Percentiles rank a stretch among this genome's conserved stretches.
Conservation (phyloP, 2,888 invertebrate genomes). For the Hypsopygia costalis region DNA sequence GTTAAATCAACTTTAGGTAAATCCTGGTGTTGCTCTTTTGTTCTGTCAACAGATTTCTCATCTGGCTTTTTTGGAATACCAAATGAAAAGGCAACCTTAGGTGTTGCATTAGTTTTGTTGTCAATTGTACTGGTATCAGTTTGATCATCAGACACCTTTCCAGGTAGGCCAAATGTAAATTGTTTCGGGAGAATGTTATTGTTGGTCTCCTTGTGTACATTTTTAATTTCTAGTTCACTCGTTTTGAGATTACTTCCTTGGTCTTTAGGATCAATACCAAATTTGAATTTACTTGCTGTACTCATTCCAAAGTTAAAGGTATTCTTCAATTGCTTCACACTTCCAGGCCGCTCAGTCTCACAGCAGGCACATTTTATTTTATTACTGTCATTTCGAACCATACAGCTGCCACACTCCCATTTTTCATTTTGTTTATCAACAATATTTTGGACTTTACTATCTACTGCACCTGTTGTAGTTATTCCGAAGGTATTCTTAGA, state of each 20-base stretch:
- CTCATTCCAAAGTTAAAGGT: constrained; percentile 46
- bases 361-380: constrained; percentile 2
- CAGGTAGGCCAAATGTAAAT: constrained; percentile 55
- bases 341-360: constrained; percentile 11
- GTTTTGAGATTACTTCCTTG: constrained; percentile 30
- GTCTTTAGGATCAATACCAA: constrained; percentile 50
- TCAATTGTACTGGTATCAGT: not conserved
- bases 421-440: not conserved
- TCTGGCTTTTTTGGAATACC: constrained; percentile 7
- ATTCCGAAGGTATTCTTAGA: too few species aligned
- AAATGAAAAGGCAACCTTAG: constrained; percentile 16
- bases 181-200: constrained; percentile 51
- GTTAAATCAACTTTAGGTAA: constrained; percentile 32
- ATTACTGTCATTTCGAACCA: constrained; percentile 9
- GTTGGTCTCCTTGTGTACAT: constrained; percentile 38
- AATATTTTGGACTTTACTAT: not conserved
- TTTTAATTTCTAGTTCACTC: constrained; percentile 18
- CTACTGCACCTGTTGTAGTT: too few species aligned
- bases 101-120: constrained; percentile 11
- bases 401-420: constrained; percentile 11
- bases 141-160: constrained; percentile 16
- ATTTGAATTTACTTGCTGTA: constrained; percentile 46
- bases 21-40: constrained; percentile 41
- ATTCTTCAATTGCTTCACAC: constrained; percentile 18
- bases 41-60: constrained; percentile 19